Conservation (phyloP, 64 coral and sea anemone species). For the Cladopsammia gracilis region DNA sequence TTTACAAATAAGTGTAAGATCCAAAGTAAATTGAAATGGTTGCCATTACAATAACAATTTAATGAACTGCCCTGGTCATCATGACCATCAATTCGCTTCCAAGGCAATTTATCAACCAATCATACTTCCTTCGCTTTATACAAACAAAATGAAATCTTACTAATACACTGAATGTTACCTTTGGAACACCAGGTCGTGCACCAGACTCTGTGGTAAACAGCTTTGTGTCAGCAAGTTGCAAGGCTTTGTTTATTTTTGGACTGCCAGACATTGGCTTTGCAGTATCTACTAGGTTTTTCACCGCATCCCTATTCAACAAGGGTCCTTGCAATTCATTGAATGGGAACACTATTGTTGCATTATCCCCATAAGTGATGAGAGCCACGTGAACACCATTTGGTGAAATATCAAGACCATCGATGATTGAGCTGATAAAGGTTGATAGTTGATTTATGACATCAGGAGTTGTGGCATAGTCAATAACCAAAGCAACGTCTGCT, state of each 20-base stretch:
- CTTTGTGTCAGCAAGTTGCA: slow-evolving; percentile 43
- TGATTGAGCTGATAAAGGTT: slow-evolving; percentile 18
- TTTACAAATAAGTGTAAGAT: too few relatives aligned
- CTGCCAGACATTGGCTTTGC: background rate
- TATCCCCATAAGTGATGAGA: slow-evolving; percentile 31
- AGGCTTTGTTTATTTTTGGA: slow-evolving; percentile 48
- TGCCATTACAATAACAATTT: too few relatives aligned
- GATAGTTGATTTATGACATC: background rate
- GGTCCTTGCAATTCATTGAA: slow-evolving; percentile 30
- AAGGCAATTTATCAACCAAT: background rate
- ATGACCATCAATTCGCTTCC: too few relatives aligned
- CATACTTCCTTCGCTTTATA: background rate
- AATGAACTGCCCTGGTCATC: too few relatives aligned
- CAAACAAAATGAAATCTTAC: too few relatives aligned
- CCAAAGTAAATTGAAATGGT: too few relatives aligned
- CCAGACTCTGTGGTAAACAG: slow-evolving; percentile 49
- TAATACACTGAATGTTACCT: background rate
- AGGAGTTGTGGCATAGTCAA: slow-evolving; percentile 29
- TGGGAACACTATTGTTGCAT: slow-evolving; percentile 37
- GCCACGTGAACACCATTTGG: slow-evolving; percentile 53
- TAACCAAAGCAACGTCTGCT: slow-evolving; percentile 36
- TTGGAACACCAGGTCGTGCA: slow-evolving; percentile 54
- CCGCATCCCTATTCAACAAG: background rate
- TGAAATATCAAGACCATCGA: slow-evolving; percentile 37
- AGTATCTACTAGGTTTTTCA: slow-evolving; percentile 39